Percentiles rank a stretch among this genome's conserved stretches.
Conservation (phyloP, 2,888 invertebrate genomes). For the Ormyrus rosae region DNA sequence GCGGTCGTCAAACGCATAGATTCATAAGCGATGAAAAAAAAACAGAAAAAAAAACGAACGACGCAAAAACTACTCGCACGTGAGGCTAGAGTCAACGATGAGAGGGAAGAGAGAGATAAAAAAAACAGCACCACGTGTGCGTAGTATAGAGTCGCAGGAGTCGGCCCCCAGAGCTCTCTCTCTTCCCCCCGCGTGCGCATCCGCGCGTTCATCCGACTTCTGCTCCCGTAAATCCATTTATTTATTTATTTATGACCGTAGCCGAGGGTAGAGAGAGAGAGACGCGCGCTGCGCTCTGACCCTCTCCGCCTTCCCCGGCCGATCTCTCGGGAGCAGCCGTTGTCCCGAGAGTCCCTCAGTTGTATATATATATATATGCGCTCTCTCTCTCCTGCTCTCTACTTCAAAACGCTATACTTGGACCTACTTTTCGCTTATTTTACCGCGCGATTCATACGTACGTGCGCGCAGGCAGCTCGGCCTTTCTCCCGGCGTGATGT, state of each 20-base stretch:
- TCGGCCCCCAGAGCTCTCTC: neutral
- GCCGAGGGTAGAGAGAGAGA: conserved; percentile 58
- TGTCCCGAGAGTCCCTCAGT: too few relatives aligned
- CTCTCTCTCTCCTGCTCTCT: neutral
- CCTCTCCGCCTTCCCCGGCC: neutral
- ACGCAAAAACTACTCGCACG: neutral
- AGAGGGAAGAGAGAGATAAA: neutral
- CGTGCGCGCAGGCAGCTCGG: too few relatives aligned
- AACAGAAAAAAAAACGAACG: neutral
- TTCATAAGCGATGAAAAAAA: conserved; percentile 15
- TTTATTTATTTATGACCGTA: conserved; percentile 75
- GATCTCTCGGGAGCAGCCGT: neutral
- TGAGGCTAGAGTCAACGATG: neutral
- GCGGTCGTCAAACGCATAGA: neutral
- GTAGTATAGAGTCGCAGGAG: neutral
- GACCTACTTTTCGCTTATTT: too few relatives aligned
- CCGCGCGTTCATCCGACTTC: conserved; percentile 14
- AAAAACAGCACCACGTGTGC: neutral
- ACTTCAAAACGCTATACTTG: too few relatives aligned
- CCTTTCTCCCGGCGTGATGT: too few relatives aligned
- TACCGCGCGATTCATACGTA: too few relatives aligned
- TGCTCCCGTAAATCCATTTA: conserved; percentile 72
- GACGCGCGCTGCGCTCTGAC: neutral
- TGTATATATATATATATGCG: neutral
- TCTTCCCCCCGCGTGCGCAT: neutral